Conservation (phyloP, 2,888 invertebrate species). For the Candidula unifasciata region DNA sequence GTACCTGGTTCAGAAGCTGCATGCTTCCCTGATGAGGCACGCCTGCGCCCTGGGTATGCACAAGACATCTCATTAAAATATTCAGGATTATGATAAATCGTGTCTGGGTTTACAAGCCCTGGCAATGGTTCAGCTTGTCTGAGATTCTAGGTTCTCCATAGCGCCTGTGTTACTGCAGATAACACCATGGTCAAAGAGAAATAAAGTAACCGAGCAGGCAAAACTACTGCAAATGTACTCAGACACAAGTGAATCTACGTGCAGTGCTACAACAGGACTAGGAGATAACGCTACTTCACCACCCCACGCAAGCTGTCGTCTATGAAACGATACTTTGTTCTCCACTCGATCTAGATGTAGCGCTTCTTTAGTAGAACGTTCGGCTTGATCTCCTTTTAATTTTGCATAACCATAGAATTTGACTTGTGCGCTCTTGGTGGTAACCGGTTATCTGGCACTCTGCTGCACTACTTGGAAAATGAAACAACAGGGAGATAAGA, state of each 20-base stretch:
- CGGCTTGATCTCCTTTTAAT: slow-evolving; percentile 9
- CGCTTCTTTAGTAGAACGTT: background rate
- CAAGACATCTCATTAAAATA: slow-evolving; percentile 14
- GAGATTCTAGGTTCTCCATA: background rate
- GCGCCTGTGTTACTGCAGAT: too few relatives aligned
- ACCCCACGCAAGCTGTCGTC: background rate
- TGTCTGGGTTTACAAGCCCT: slow-evolving; percentile 17
- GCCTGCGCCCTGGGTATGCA: background rate
- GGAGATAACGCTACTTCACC: too few relatives aligned
- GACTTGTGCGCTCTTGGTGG: background rate
- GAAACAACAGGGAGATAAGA: slow-evolving; percentile 11
- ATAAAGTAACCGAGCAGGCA: too few relatives aligned
- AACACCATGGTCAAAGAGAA: too few relatives aligned
- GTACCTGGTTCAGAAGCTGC: slow-evolving; percentile 8
- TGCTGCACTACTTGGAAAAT: background rate
- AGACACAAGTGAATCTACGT: too few relatives aligned
- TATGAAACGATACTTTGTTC: background rate
- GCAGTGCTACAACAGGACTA: too few relatives aligned
- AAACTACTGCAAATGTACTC: too few relatives aligned
- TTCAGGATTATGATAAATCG: slow-evolving; percentile 17
- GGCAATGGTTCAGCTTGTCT: background rate
- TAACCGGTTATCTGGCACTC: background rate
- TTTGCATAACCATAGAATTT: background rate
- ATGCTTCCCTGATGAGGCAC: slow-evolving; percentile 13
- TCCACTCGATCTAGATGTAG: background rate